A percentile compares a stretch with the other conserved stretches of the same genome.
Conservation (phyloP, 2,113 vertebrate genomes). For the Gnathonemus echidnorhynchus region DNA sequence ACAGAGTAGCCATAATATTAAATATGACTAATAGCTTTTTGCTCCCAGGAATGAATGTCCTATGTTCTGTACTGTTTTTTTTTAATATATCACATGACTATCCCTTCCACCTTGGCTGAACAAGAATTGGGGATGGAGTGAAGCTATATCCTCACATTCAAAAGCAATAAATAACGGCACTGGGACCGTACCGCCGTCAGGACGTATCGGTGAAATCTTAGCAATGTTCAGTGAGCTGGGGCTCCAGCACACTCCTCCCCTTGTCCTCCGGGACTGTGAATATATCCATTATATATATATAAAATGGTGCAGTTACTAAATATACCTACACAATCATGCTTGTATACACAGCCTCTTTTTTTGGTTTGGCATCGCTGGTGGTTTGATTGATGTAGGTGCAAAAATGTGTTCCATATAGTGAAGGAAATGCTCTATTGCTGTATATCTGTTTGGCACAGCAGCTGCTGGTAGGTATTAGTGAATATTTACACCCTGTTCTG, state of each 20-base stretch:
- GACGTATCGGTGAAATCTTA: background rate
- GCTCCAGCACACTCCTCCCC: background rate
- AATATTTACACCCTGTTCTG: background rate
- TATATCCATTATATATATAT: conserved; percentile 1
- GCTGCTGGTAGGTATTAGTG: background rate
- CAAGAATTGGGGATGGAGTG: background rate
- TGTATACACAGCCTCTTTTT: background rate
- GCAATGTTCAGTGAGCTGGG: background rate
- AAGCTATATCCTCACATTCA: background rate
- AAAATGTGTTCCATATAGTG: background rate
- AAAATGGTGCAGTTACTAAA: conserved; percentile 2
- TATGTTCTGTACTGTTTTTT: background rate
- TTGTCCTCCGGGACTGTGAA: background rate
- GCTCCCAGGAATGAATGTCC: background rate
- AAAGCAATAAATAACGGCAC: background rate
- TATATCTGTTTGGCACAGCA: background rate
- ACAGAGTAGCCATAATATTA: background rate
- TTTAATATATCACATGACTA: background rate
- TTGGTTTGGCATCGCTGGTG: background rate
- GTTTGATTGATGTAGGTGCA: background rate
- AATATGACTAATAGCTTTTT: background rate
- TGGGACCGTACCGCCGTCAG: background rate
- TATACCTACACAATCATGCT: background rate
- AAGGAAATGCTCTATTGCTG: background rate
- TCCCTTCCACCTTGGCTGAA: background rate